These are phyloP conservation scores for Dendrocopos noguchii DNA, from an alignment of 2,113 vertebrate species.

Conservation along the genomic window DNA sequence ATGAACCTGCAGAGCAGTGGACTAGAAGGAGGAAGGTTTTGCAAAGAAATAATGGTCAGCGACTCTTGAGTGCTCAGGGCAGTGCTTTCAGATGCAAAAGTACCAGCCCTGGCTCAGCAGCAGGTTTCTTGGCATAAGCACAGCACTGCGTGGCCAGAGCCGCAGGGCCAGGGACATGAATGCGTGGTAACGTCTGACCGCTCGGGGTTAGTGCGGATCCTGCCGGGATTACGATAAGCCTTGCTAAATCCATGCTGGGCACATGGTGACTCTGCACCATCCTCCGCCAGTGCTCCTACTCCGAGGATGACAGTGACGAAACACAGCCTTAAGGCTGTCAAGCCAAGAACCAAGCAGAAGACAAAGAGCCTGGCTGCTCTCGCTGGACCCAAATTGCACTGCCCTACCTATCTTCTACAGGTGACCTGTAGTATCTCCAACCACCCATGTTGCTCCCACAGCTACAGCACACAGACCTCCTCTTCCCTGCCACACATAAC, in stretches of 20 bases:
- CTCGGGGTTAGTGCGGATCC: not conserved
- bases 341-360: not conserved
- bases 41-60: not conserved
- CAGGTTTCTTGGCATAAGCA: not conserved
- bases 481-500: not conserved
- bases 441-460: not conserved
- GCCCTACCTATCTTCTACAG: not conserved
- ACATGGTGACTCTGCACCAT: not conserved
- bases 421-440: not conserved
- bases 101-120: not conserved
- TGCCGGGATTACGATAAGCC: not conserved
- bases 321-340: not conserved
- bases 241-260: conserved; percentile 23
- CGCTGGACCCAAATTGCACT: not conserved
- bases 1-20: not conserved
- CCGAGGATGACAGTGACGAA: not conserved
- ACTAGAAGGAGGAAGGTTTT: not conserved
- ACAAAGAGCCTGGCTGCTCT: not conserved
- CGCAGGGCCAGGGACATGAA: not conserved
- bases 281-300: not conserved
- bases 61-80: not conserved
- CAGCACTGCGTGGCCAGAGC: not conserved
- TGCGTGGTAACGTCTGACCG: not conserved
- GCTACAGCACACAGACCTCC: not conserved
- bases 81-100: not conserved